Evolutionary conservation across 2,888 invertebrate genomes (phyloP).

Genomic region (Acronicta alni): DNA sequence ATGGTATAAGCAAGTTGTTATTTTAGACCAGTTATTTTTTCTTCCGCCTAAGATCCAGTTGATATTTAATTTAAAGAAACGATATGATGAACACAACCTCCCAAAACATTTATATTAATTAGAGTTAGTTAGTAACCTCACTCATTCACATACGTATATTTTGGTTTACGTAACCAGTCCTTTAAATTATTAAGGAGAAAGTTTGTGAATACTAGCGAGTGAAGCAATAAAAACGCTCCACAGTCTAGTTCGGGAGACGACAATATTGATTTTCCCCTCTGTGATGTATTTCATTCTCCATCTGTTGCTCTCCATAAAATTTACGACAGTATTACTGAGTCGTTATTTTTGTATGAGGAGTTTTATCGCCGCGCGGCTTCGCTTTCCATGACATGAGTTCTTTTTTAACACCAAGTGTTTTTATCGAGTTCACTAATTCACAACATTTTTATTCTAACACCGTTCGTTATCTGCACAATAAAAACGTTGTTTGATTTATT

Average conservation of each 20-base stretch:
- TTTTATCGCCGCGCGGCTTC: slow-evolving; percentile 78
- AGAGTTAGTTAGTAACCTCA: slow-evolving; percentile 14
- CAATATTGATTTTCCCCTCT: slow-evolving; percentile 84
- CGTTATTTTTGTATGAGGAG: slow-evolving; percentile 87
- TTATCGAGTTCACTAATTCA: slow-evolving; percentile 71
- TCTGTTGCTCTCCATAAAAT: slow-evolving; percentile 89
- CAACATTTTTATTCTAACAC: slow-evolving; percentile 53
- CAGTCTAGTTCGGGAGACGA: slow-evolving; percentile 76
- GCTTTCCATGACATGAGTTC: slow-evolving; percentile 75
- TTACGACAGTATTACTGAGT: slow-evolving; percentile 86
- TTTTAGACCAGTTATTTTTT: no score
- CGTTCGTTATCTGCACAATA: slow-evolving; percentile 37
- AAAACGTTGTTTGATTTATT: slow-evolving; percentile 21
- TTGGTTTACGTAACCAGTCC: slow-evolving; percentile 36
- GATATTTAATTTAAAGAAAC: not conserved
- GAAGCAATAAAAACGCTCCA: slow-evolving; percentile 76
- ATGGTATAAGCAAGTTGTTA: no score
- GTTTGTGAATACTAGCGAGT: slow-evolving; percentile 65
- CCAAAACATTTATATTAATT: not conserved
- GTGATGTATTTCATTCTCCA: slow-evolving; percentile 86
- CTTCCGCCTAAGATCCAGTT: no score
- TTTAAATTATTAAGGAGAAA: slow-evolving; percentile 57
- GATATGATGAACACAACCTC: not conserved
- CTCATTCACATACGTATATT: slow-evolving; percentile 31
- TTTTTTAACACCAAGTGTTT: slow-evolving; percentile 68